Conservation (phyloP, 2,797 vertebrate genomes). For the Danio aesculapii region DNA sequence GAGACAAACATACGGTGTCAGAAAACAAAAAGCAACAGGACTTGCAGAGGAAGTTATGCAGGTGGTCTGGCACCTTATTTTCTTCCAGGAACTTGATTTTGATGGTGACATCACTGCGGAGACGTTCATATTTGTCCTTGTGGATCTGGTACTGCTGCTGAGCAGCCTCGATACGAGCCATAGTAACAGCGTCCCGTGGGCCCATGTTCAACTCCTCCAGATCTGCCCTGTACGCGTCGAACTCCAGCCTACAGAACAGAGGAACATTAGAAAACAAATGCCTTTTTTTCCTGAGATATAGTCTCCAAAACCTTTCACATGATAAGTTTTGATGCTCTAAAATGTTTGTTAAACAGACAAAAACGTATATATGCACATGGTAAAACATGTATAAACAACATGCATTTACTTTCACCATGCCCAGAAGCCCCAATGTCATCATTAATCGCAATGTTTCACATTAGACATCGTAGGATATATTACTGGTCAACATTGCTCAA, state of each 20-base stretch:
- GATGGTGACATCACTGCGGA: slow-evolving; percentile 91
- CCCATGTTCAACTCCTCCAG: slow-evolving; percentile 94
- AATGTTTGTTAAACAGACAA: too few relatives aligned
- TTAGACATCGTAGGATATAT: too few relatives aligned
- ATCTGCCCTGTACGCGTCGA: slow-evolving; percentile 94
- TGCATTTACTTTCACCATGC: too few relatives aligned
- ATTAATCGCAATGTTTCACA: too few relatives aligned
- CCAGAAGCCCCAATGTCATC: too few relatives aligned
- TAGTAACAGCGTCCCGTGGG: slow-evolving; percentile 86
- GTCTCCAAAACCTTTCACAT: too few relatives aligned
- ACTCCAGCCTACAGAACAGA: slow-evolving; percentile 85
- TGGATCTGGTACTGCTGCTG: slow-evolving; percentile 93
- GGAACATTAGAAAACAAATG: not conserved
- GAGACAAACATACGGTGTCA: not conserved
- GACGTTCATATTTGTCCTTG: slow-evolving; percentile 93
- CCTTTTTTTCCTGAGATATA: too few relatives aligned
- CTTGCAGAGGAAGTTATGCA: not conserved
- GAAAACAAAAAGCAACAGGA: not conserved
- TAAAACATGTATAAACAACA: too few relatives aligned
- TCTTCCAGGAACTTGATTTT: slow-evolving; percentile 98
- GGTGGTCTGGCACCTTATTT: slow-evolving; percentile 86
- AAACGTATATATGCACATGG: too few relatives aligned
- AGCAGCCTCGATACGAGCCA: slow-evolving; percentile 89
- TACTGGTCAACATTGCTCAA: too few relatives aligned
- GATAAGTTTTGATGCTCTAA: too few relatives aligned